Evolutionary conservation across 2,888 invertebrate genomes (phyloP), one percentile per base, ranked within the genome.

Genomic region (Mantis religiosa): DNA sequence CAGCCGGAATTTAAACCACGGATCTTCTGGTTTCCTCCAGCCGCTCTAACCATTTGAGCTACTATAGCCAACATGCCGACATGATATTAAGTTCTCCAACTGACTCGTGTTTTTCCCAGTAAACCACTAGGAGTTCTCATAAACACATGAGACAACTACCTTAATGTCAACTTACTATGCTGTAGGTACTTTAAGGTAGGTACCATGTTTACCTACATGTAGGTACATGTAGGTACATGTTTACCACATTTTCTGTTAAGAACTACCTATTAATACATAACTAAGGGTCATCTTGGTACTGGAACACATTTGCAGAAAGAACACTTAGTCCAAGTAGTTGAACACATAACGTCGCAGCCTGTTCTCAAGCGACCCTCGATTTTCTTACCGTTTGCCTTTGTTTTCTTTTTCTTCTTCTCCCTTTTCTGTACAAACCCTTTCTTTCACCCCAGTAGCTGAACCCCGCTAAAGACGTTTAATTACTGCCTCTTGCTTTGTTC

Each of bases 401-500:
- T 34, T 15, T 82, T 14, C 34, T 81, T 82, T 82, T 34, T 34
- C 28, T 71, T 71, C 27, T 71, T 71, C 86, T 47, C 47, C 15
- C 54, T 30, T 41, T 30, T 71, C 54, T 30, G 30, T 82, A 15
- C 30, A n/a, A n/a, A 34, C 3, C 34, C 30, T 82, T 87, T 34
- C 82, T 27, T 82, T 82, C 28, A 81, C 81, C 87, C 87, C 41
- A 47, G 34, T 87, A 27, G 30, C 41, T 41, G 25, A 47, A 25
- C 28, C 47, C 15, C 28, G 82, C 82, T 25, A 28, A 30, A 82
- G 34, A 87, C 81, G 87, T 87, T 87, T 87, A 87, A 87, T 87
- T 87, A 87, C 87, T 82, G 82, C 82, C 41, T 87, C 41, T 82
- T 87, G 20, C 87, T 87, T 82, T 82, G 82, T 87, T 54, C 82